Base-by-base conservation (phyloP, 2,113 vertebrate species). In the Melozone crissalis region DNA sequence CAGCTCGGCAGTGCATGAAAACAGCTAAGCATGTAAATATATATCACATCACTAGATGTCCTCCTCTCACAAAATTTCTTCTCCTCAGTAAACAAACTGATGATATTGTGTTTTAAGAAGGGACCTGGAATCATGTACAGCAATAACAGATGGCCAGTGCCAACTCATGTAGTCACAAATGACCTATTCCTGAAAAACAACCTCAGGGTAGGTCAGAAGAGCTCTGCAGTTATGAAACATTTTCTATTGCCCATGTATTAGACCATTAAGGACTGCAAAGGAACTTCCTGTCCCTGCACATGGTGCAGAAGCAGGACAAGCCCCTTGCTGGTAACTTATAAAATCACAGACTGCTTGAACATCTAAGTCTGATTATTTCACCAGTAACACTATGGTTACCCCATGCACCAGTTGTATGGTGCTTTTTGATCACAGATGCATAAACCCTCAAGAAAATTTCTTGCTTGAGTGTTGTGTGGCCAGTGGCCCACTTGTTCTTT, bases 31-130 rank as follows among this genome's bases (percentile, higher is more conserved):
- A 21, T 95, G 95, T 85, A 93, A 93, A 94, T 72, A 94, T n/a
- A 66, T 11, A 43, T 89, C 58, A 35, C 72, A 61, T 81, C 97
- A 91, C 97, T 97, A 97, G 96, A 92, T 97, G 97, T 95, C 97
- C 80, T 90, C 75, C 87, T 97, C n/a, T 33, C 46, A 93, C 95
- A 92, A 89, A 93, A 71, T 89, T 96, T 97, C 68, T 75, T 79
- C 67, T 68, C 31, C 43, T 75, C 41, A 11, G 33, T 46, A 73
- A 62, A 66, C 33, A 83, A 87, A 59, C 43, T 24, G 65, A 8
- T 49, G 35, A 63, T 55, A 30, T 3, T 20, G 17, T 68, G 18
- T 65, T 92, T 27, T 2, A 62, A 62, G 9, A 84, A 44, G 16
- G 33, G 7, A 41, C 10, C 8, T 37, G 5, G 41, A 79, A 19